Evolutionary conservation across 1,140 invertebrate species (phyloP).

Genomic region (Nylanderia fulva): DNA sequence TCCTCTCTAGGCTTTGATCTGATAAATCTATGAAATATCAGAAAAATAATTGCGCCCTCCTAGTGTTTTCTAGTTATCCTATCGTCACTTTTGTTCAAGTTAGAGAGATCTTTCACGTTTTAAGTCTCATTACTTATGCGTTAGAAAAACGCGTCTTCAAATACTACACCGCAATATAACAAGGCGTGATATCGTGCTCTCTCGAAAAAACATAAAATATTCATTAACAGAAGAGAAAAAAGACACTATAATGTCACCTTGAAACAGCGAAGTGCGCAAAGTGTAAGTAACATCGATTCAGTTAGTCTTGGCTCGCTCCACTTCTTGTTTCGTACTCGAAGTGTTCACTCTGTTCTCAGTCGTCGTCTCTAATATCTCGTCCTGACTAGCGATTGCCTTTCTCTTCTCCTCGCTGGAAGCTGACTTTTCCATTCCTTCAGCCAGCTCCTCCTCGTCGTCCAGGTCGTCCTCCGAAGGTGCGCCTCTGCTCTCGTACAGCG

Average conservation of each 20-base stretch:
- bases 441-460: conserved; percentile 70
- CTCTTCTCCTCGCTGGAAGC: conserved; percentile 12
- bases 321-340: conserved; percentile 55
- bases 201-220: neutral
- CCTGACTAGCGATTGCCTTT: neutral
- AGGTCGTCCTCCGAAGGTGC: conserved; percentile 82
- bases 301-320: conserved; percentile 61
- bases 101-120: neutral
- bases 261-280: neutral
- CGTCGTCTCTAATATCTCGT: conserved; percentile 5
- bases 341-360: conserved; percentile 26
- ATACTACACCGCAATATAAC: neutral
- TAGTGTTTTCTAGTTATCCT: neutral
- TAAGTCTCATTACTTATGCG: conserved; percentile 8
- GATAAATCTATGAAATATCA: neutral
- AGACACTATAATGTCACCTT: neutral
- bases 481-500: conserved; percentile 91
- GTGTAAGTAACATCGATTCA: neutral
- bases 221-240: neutral
- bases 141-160: neutral
- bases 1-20: neutral
- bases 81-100: neutral
- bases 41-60: neutral
- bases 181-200: neutral
- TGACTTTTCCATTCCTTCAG: neutral